Evolutionary conservation across 2,797 vertebrate genomes (phyloP).

Genomic region (Salmo trutta): DNA sequence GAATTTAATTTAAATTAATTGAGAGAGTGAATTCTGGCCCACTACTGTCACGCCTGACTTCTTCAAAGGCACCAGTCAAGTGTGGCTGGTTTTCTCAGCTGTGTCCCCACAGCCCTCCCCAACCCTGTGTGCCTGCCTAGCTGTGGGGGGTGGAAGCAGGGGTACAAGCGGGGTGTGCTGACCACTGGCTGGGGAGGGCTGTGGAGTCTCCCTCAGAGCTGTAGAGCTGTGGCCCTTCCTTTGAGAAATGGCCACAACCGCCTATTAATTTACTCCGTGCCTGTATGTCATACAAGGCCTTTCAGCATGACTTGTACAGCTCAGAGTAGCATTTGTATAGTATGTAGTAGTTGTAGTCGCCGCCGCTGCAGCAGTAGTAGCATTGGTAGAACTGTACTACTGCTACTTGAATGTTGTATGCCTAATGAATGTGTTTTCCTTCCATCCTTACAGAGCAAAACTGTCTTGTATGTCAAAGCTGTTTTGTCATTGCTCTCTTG

Average conservation of each 20-base stretch:
- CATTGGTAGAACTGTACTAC: no score
- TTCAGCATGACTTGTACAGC: slow-evolving; percentile 5
- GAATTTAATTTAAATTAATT: no score
- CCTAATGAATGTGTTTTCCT: slow-evolving; percentile 17
- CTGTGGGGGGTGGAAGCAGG: slow-evolving; percentile 57
- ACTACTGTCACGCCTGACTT: slow-evolving; percentile 53
- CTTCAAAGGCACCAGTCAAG: slow-evolving; percentile 70
- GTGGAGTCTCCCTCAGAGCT: slow-evolving; percentile 72
- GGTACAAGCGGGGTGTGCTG: slow-evolving; percentile 38
- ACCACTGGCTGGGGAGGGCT: slow-evolving; percentile 50
- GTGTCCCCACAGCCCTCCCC: slow-evolving; percentile 56
- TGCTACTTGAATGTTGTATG: slow-evolving; percentile 35
- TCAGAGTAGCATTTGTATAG: neutral
- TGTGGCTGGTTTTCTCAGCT: slow-evolving; percentile 86
- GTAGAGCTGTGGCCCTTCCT: slow-evolving; percentile 35
- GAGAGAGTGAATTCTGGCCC: slow-evolving; percentile 30
- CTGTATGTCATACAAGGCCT: slow-evolving; percentile 16
- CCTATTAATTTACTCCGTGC: slow-evolving; percentile 49
- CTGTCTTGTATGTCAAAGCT: no score
- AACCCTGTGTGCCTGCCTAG: slow-evolving; percentile 57
- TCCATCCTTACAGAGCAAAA: no score
- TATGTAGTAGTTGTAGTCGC: neutral
- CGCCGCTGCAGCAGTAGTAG: slow-evolving; percentile 44
- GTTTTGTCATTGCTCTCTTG: no score
- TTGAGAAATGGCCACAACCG: slow-evolving; percentile 79